phyloP scores from a whole-genome alignment of 2,797 vertebrate genomes.

The Natrix natrix region DNA sequence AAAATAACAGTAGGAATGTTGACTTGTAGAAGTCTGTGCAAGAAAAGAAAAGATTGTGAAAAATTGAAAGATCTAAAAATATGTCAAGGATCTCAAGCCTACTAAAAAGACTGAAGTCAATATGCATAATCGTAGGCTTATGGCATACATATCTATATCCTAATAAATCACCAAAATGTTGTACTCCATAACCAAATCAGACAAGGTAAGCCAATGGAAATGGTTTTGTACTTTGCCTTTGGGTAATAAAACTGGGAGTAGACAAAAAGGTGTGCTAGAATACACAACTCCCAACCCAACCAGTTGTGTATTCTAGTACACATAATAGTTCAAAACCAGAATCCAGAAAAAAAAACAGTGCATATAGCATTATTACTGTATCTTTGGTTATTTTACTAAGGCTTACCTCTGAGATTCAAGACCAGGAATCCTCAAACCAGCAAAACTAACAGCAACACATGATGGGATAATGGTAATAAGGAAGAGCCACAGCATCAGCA shows the following conservation, averaged over 20 bases:
- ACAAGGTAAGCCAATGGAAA: not conserved
- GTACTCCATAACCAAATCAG: not conserved
- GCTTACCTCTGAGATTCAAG: too few relatives aligned
- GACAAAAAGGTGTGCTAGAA: not conserved
- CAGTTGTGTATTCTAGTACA: not conserved
- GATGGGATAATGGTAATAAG: not conserved
- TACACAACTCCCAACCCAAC: not conserved
- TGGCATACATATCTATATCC: not conserved
- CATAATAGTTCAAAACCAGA: not conserved
- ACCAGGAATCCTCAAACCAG: not conserved
- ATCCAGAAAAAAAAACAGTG: not conserved
- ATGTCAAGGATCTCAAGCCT: not conserved
- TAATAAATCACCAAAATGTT: not conserved
- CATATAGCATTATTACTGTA: not conserved
- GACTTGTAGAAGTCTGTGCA: not conserved
- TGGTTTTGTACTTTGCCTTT: not conserved
- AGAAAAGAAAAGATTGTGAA: not conserved
- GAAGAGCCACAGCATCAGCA: not conserved
- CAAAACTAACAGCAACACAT: not conserved
- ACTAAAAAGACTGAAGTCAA: not conserved
- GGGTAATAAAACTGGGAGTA: not conserved
- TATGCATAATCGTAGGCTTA: not conserved
- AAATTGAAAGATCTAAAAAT: not conserved
- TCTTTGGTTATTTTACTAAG: not conserved
- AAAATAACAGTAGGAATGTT: conserved; percentile 23